Evolutionary conservation across 2,888 invertebrate genomes (phyloP), one percentile per base, ranked within the genome.

Genomic region (Trichogramma evanescens): DNA sequence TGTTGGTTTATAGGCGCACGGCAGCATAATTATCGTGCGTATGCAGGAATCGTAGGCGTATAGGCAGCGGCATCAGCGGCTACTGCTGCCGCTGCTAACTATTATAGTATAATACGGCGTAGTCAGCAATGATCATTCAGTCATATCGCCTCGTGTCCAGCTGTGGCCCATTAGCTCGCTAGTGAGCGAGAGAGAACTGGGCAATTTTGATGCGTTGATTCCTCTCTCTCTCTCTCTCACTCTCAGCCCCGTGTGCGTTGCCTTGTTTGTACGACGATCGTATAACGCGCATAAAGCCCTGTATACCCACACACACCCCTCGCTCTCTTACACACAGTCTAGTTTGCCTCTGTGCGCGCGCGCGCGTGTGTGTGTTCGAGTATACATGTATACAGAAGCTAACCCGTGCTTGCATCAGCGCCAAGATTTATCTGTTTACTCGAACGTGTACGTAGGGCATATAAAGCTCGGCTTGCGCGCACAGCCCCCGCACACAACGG

Each of bases 111-210:
- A 26, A 26, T 26, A 26, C 26, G 54, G 43, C 63, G 59, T 59
- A 69, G 73, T 75, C 73, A 76, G 76, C 75, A 76, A 72, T 74
- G 74, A 74, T 73, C 76, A 74, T 75, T 76, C 66, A 67, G 68
- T 9, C 71, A 71, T 75, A 77, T 73, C 77, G 72, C 72, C 69
- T 67, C 66, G 62, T 66, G 64, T 62, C 67, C 71, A 70, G 68
- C 64, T n/a, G 26, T 58, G 63, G 63, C 42, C 58, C 63, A 63
- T 63, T 63, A 63, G 58, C 50, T 51, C n/a, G 10, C 40, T 6
- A 26, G 26, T 26, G 26, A 26, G 26, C 26, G 26, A 26, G 26
- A 26, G 26, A 26, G 26, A 26, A 26, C 26, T 26, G 26, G 26
- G 26, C 26, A 26, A 26, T 26, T 26, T 26, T 26, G 26, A 26